Conservation (phyloP, 2,797 vertebrate genomes). For the Squalus acanthias region DNA sequence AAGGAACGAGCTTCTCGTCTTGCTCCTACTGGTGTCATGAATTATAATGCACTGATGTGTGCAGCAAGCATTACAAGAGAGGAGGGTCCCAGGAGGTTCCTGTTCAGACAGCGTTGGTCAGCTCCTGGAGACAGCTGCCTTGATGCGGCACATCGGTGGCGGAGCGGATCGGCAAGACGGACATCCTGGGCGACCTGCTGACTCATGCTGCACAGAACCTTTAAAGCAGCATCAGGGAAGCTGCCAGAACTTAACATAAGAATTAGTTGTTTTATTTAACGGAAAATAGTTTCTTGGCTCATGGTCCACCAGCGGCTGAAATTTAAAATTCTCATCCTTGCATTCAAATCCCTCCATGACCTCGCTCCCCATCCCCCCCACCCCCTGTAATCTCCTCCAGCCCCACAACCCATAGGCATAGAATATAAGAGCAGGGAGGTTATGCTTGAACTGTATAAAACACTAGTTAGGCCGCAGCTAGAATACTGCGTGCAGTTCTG, state of each 20-base stretch:
- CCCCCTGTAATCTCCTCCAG: neutral
- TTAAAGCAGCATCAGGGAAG: neutral
- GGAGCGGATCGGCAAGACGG: neutral
- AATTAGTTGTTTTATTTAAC: neutral
- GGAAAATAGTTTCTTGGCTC: neutral
- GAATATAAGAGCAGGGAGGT: too few relatives aligned
- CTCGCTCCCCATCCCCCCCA: too few relatives aligned
- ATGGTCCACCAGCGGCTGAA: too few relatives aligned
- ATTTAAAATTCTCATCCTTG: neutral
- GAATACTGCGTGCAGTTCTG: too few relatives aligned
- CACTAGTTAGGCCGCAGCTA: too few relatives aligned
- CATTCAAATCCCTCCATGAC: neutral
- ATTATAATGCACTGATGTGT: constrained; percentile 27
- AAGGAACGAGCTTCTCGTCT: neutral
- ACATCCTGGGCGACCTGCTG: constrained; percentile 6
- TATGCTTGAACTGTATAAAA: too few relatives aligned
- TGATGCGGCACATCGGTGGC: neutral
- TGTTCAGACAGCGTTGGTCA: constrained; percentile 27
- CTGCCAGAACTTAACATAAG: neutral
- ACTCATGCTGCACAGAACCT: neutral
- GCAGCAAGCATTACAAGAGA: constrained; percentile 7
- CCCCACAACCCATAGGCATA: neutral
- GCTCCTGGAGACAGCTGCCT: constrained; percentile 37
- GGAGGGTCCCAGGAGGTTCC: neutral
- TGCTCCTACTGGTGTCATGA: neutral